Evolutionary conservation across 1,140 invertebrate genomes (phyloP).

Genomic region (Panagrolaimus sp.): DNA sequence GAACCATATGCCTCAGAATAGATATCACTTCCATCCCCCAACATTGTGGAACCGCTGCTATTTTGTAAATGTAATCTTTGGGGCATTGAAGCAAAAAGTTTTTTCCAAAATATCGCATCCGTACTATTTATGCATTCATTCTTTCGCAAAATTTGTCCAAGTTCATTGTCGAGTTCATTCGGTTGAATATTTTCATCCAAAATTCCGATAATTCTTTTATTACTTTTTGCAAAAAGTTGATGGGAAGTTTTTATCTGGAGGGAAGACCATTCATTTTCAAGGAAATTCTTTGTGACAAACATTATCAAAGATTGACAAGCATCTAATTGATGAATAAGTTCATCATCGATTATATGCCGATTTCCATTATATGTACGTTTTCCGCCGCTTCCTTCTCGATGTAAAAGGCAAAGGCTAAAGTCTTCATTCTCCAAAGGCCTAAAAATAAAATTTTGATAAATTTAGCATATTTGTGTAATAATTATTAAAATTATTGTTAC

Average conservation of each 20-base stretch:
- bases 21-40: conserved; percentile 25
- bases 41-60: conserved; percentile 17
- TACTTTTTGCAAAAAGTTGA: conserved; percentile 43
- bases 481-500: too few relatives aligned
- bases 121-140: conserved; percentile 27
- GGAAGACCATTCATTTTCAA: conserved; percentile 51
- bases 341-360: conserved; percentile 43
- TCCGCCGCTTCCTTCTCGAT: conserved; percentile 31
- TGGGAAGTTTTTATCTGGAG: conserved; percentile 54
- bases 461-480: too few relatives aligned
- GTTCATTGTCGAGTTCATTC: conserved; percentile 46
- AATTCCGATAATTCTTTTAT: conserved; percentile 42
- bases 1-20: conserved; percentile 45
- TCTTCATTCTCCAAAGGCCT: conserved; percentile 44
- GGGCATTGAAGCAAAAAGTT: conserved; percentile 30
- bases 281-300: conserved; percentile 45
- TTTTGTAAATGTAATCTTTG: conserved; percentile 5
- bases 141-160: conserved; percentile 53
- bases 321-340: conserved; percentile 45
- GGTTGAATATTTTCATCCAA: conserved; percentile 33
- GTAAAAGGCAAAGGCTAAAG: conserved; percentile 43
- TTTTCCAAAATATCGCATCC: conserved; percentile 39
- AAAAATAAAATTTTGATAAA: conserved; percentile 23
- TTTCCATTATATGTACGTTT: conserved; percentile 26
- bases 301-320: conserved; percentile 43